These are phyloP conservation scores for Hippocampus zosterae DNA, from an alignment of 2,113 vertebrate genomes.

Conservation along the genomic window DNA sequence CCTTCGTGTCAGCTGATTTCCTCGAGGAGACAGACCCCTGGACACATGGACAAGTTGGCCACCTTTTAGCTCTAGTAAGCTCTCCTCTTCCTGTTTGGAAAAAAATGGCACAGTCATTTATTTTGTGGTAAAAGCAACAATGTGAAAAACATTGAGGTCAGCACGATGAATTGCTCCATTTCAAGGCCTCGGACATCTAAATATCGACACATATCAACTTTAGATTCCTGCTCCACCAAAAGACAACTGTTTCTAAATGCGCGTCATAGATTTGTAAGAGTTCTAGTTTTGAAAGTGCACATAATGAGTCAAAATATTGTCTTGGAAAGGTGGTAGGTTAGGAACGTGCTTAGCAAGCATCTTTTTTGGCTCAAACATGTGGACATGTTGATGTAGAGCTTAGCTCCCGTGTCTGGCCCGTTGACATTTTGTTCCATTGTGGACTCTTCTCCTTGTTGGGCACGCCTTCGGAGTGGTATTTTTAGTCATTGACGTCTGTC, in stretches of 20 bases:
- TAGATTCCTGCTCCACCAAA: slow-evolving; percentile 55
- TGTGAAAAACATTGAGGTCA: slow-evolving; percentile 25
- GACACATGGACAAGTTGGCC: slow-evolving; percentile 17
- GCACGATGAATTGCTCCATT: slow-evolving; percentile 30
- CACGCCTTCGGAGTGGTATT: slow-evolving; percentile 51
- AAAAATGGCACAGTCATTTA: slow-evolving; percentile 18
- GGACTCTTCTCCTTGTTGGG: slow-evolving; percentile 48
- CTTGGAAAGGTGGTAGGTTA: slow-evolving; percentile 59
- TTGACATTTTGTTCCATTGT: slow-evolving; percentile 30
- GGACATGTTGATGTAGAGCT: slow-evolving; percentile 63
- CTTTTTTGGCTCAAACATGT: slow-evolving; percentile 58
- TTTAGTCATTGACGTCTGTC: slow-evolving; percentile 43
- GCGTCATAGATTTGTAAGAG: slow-evolving; percentile 56
- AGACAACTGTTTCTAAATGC: slow-evolving; percentile 55
- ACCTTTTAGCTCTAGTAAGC: slow-evolving; percentile 5
- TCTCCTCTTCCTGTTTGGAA: slow-evolving; percentile 17
- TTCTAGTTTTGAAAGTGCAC: slow-evolving; percentile 58
- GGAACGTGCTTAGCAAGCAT: slow-evolving; percentile 49
- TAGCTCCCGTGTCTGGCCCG: slow-evolving; percentile 55
- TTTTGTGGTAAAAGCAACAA: slow-evolving; percentile 23
- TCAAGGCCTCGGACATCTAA: slow-evolving; percentile 54
- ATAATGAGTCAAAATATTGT: slow-evolving; percentile 33
- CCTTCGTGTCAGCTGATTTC: slow-evolving; percentile 40
- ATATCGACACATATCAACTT: slow-evolving; percentile 74
- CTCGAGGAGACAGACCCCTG: slow-evolving; percentile 24